Evolutionary conservation across 2,113 vertebrate genomes (phyloP).

Genomic region (Phalacrocorax carbo): DNA sequence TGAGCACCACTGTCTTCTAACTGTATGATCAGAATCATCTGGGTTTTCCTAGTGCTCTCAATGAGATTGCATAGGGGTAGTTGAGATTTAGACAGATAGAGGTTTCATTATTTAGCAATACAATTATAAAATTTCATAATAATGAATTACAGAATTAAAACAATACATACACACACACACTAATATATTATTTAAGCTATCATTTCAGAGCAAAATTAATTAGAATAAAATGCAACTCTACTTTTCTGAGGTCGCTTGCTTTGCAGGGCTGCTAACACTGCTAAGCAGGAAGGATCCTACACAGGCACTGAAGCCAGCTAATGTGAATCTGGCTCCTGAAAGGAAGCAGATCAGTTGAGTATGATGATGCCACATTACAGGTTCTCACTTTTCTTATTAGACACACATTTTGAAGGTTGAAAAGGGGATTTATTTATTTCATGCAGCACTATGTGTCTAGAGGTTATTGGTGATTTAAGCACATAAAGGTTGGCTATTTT

Average conservation of each 20-base stretch:
- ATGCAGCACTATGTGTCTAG: neutral
- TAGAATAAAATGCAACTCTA: neutral
- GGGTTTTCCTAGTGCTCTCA: neutral
- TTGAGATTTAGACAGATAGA: neutral
- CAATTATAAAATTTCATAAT: neutral
- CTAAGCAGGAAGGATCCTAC: neutral
- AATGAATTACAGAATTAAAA: neutral
- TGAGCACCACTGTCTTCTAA: neutral
- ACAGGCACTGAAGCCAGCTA: neutral
- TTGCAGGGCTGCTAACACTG: neutral
- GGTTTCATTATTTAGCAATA: neutral
- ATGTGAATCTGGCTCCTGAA: neutral
- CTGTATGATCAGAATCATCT: neutral
- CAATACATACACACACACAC: neutral
- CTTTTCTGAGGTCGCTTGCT: neutral
- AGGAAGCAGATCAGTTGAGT: neutral
- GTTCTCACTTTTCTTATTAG: conserved; percentile 5
- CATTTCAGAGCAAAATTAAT: neutral
- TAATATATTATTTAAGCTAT: neutral
- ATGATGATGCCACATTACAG: neutral
- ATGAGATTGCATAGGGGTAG: neutral
- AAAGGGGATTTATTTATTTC: conserved; percentile 37
- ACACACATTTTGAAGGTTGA: neutral
- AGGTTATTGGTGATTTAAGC: conserved; percentile 5
- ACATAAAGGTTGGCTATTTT: neutral